Base-by-base conservation (phyloP, 2,113 vertebrate genomes). In the Zosterops borbonicus region DNA sequence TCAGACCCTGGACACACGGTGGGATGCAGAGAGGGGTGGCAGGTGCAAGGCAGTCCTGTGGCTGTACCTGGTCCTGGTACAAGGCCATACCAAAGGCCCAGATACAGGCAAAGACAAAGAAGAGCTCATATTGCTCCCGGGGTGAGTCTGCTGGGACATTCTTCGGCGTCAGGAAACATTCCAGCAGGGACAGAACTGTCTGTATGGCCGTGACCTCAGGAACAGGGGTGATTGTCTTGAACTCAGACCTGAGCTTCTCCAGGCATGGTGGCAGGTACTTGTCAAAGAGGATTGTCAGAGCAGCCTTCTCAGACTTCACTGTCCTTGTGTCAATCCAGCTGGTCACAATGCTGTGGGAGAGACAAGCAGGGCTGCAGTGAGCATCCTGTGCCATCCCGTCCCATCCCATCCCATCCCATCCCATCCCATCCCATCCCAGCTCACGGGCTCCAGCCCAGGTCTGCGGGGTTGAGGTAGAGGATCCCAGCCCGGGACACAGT, bases 391-490 rank as follows among this genome's bases (percentile, higher is more conserved):
- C 23, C 44, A 10, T 19, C 27, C 21, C 31, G 1, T 6, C 15
- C 16, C 18, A 1, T 6, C 7, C 33, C 20, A 3, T 9, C 68
- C 44, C 21, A 6, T 20, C 47, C n/a, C 23, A 1, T 24, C 14
- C 10, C 18, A 17, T 11, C 14, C 21, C 19, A 4, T 5, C 29
- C 41, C 41, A 15, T 11, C 28, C 76, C 0, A 0, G 87, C 98
- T 98, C 96, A 98, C 98, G 98, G 98, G 96, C 90, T 98, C 98
- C 98, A 98, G 28, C 98, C 98, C 14, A 98, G 97, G 52, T 98
- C 98, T 0, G 97, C 4, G 0, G 98, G 97, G 95, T 98, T 98
- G 96, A 98, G 97, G 92, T 98, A 98, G 28, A 98, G 98, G 52
- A 98, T 98, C 22, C 98, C 98, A 0, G 98, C 98, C 24, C 98